These are phyloP conservation scores for Eulemur rubriventer DNA, from an alignment of 2,797 vertebrate species.

Conservation along the genomic window DNA sequence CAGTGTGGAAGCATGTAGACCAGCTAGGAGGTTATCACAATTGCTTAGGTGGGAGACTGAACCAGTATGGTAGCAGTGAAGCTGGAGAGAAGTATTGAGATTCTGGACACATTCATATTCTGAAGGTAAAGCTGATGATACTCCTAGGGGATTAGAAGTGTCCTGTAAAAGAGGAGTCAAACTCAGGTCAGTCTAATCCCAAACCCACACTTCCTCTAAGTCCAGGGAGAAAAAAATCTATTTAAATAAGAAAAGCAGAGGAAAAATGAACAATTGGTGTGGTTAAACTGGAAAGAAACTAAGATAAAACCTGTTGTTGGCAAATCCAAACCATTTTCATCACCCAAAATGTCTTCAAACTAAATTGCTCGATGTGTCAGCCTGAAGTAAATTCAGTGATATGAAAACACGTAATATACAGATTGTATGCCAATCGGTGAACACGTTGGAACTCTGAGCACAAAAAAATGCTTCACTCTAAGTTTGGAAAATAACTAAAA, in stretches of 20 bases:
- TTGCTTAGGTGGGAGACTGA: neutral
- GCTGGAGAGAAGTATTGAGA: neutral
- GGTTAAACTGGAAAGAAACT: neutral
- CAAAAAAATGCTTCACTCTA: constrained; percentile 4
- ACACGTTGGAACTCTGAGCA: neutral
- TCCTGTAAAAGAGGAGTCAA: neutral
- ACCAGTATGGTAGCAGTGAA: neutral
- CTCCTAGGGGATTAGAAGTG: neutral
- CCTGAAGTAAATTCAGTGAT: neutral
- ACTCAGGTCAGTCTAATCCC: neutral
- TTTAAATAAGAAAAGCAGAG: neutral
- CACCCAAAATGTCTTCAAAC: neutral
- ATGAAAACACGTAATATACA: neutral
- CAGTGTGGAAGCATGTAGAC: neutral
- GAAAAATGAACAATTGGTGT: neutral
- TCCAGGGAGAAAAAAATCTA: neutral
- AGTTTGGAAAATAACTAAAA: neutral
- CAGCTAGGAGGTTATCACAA: neutral
- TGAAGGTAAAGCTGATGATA: neutral
- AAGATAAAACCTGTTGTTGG: constrained; percentile 4
- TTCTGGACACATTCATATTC: neutral
- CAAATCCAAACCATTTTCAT: neutral
- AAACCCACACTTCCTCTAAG: neutral
- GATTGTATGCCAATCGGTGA: neutral
- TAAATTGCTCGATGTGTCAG: neutral